A percentile compares a stretch with the other conserved stretches of the same genome.
Evolutionary conservation across 2,888 invertebrate genomes (phyloP).

Genomic region (Ochropacha duplaris): DNA sequence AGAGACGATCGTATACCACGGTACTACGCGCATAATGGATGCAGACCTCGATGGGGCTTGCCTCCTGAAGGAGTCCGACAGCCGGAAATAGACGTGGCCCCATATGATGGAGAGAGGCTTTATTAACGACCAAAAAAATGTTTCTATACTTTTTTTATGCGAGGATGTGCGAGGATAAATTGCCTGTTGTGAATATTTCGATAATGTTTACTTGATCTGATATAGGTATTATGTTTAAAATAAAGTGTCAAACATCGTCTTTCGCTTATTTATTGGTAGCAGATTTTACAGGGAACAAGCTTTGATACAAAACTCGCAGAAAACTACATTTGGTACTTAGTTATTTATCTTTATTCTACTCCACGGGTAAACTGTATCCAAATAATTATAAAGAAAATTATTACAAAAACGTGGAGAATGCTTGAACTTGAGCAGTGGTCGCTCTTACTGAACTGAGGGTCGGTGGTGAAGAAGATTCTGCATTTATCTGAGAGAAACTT

Average conservation of each 20-base stretch:
- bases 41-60: conserved; percentile 62
- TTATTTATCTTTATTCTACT: no score
- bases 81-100: conserved; percentile 64
- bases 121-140: no score
- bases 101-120: conserved; percentile 66
- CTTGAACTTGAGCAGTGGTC: no score
- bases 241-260: background rate
- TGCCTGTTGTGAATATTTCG: no score
- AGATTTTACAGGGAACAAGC: background rate
- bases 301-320: background rate
- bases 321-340: no score
- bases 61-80: conserved; percentile 68
- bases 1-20: conserved; percentile 63
- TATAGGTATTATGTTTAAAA: background rate
- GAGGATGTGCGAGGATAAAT: no score
- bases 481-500: no score
- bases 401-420: no score
- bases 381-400: no score
- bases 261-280: background rate
- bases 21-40: conserved; percentile 64
- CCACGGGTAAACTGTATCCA: no score
- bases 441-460: no score
- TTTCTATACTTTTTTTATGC: background rate
- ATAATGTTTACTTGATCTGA: background rate
- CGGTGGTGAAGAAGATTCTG: no score